phyloP scores from a whole-genome alignment of 2,797 vertebrate species.

The Pangasius sanitwongsei region DNA sequence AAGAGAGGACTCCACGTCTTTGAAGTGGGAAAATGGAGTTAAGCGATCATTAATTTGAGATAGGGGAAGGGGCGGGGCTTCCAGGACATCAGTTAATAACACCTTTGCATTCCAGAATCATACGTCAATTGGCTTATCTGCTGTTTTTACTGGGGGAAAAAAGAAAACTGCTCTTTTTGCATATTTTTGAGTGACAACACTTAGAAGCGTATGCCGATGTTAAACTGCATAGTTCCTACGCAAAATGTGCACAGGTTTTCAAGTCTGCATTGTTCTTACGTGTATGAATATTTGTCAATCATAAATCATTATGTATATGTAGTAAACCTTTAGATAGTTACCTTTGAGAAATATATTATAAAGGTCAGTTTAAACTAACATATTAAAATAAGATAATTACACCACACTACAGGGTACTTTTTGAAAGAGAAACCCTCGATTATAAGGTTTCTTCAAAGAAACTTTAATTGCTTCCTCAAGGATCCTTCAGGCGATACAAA shows the following conservation, averaged over 20 bases:
- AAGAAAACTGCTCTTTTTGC: neutral
- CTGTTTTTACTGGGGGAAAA: neutral
- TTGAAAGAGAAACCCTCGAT: neutral
- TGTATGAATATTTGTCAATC: neutral
- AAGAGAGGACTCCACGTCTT: too few species aligned
- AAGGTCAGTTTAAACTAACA: too few species aligned
- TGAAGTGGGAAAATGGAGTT: too few species aligned
- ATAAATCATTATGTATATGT: neutral
- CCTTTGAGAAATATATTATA: neutral
- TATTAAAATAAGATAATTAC: neutral
- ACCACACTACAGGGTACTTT: neutral
- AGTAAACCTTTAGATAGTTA: neutral
- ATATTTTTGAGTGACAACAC: too few species aligned
- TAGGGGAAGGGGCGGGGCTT: neutral
- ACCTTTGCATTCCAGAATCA: too few species aligned
- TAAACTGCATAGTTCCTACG: neutral
- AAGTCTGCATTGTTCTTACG: neutral
- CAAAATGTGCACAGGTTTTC: neutral
- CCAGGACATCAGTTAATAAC: neutral
- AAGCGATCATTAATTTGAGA: neutral
- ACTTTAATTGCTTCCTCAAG: neutral
- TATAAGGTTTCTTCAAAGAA: neutral
- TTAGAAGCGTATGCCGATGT: too few species aligned
- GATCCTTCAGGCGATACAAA: neutral
- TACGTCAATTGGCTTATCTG: too few species aligned